A percentile compares a stretch with the other conserved stretches of the same genome.
These are phyloP conservation scores for Xestia xanthographa DNA, from an alignment of 2,888 invertebrate genomes.

Conservation along the genomic window DNA sequence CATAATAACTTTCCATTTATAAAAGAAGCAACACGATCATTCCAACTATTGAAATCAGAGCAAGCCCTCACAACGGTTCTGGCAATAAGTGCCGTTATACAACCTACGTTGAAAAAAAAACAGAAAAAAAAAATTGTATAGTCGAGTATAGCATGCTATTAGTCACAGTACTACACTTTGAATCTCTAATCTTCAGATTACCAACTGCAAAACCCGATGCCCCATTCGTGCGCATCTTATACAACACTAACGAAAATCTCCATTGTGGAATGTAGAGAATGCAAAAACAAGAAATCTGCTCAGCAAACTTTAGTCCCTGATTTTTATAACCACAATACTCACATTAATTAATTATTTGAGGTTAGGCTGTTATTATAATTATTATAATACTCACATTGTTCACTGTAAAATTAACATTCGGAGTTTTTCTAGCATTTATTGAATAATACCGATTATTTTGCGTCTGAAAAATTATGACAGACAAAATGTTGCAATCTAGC, in stretches of 20 bases:
- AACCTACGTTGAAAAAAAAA: not conserved
- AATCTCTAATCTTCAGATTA: conserved; percentile 7
- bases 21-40: not conserved
- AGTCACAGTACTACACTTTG: not conserved
- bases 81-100: not conserved
- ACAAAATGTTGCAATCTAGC: not conserved
- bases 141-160: not conserved
- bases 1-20: not conserved
- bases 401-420: not conserved
- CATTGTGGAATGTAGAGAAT: not conserved
- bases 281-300: conserved; percentile 14
- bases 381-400: not conserved
- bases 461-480: conserved; percentile 2
- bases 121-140: not conserved
- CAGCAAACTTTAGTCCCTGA: not conserved
- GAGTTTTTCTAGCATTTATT: not conserved
- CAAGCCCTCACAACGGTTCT: not conserved
- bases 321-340: not conserved
- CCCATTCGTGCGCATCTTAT: too few relatives aligned
- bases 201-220: conserved; percentile 10
- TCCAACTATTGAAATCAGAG: not conserved
- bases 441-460: not conserved
- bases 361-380: not conserved
- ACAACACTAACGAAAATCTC: conserved; percentile 12
- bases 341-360: not conserved